Conservation (phyloP, 1,140 invertebrate genomes). For the Gerris buenoi region DNA sequence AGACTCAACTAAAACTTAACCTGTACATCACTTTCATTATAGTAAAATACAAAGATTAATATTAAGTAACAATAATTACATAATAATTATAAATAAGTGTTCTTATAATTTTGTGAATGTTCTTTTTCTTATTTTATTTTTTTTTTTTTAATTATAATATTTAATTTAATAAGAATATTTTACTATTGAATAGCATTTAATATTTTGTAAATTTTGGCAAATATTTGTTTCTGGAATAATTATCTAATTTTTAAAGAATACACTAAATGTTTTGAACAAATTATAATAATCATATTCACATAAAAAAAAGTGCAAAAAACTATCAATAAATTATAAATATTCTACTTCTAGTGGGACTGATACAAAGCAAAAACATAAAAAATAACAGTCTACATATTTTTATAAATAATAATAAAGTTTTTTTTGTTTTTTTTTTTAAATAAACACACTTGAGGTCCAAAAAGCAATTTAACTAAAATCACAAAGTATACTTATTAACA, state of each 20-base stretch:
- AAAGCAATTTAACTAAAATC: constrained; percentile 11
- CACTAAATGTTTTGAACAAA: no score
- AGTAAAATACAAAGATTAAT: constrained; percentile 16
- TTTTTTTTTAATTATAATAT: not conserved
- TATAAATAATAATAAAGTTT: no score
- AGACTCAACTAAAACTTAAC: constrained; percentile 16
- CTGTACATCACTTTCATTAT: constrained; percentile 16
- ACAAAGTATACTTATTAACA: not conserved
- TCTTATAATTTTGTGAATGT: not conserved
- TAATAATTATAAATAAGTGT: constrained; percentile 4
- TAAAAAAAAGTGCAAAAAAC: no score
- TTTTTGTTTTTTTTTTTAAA: no score
- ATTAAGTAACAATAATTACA: constrained; percentile 14
- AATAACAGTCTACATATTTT: no score
- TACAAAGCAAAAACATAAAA: no score
- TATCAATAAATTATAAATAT: no score
- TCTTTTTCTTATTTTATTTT: not conserved
- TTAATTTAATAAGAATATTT: not conserved
- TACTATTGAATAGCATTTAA: not conserved
- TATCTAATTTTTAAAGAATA: no score
- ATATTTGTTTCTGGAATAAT: constrained; percentile 1
- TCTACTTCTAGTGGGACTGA: no score
- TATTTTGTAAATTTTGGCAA: constrained; percentile 9
- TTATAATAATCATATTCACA: no score
- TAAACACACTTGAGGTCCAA: not conserved